Percentiles rank a stretch among this genome's conserved stretches.
Conservation (phyloP, 2,113 vertebrate genomes). For the Deroptyus accipitrinus region DNA sequence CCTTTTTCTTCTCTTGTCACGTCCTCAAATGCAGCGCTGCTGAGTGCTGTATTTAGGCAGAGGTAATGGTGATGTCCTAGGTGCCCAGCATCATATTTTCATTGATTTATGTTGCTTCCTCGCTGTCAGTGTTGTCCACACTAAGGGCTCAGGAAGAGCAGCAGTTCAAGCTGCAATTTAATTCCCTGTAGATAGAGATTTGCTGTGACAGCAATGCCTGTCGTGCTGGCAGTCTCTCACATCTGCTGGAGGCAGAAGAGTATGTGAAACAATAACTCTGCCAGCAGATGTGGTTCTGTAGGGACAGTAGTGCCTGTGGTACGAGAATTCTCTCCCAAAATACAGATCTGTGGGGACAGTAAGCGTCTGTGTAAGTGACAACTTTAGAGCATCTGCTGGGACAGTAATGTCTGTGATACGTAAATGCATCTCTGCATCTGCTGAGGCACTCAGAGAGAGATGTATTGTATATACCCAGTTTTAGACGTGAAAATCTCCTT, state of each 20-base stretch:
- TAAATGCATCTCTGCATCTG: constrained; percentile 59
- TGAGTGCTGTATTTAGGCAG: background rate
- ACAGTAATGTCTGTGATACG: constrained; percentile 59
- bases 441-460: constrained; percentile 46
- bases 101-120: background rate
- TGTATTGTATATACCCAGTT: constrained; percentile 39
- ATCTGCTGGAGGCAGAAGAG: constrained; percentile 35
- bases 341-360: constrained; percentile 57
- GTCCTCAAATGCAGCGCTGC: background rate
- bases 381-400: constrained; percentile 50
- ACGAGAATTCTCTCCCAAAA: constrained; percentile 25
- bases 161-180: background rate
- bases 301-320: constrained; percentile 68
- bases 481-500: constrained; percentile 44
- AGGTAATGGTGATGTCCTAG: background rate
- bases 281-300: constrained; percentile 63
- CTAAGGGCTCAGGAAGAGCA: background rate
- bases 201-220: constrained; percentile 52
- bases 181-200: constrained; percentile 27
- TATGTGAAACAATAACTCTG: constrained; percentile 6
- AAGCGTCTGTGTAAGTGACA: constrained; percentile 59
- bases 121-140: background rate
- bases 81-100: background rate
- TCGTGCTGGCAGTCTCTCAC: constrained; percentile 13
- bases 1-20: background rate